Percentiles rank a stretch among this genome's conserved stretches.
Conservation (phyloP, 2,888 invertebrate species). For the Schizaphis graminum region DNA sequence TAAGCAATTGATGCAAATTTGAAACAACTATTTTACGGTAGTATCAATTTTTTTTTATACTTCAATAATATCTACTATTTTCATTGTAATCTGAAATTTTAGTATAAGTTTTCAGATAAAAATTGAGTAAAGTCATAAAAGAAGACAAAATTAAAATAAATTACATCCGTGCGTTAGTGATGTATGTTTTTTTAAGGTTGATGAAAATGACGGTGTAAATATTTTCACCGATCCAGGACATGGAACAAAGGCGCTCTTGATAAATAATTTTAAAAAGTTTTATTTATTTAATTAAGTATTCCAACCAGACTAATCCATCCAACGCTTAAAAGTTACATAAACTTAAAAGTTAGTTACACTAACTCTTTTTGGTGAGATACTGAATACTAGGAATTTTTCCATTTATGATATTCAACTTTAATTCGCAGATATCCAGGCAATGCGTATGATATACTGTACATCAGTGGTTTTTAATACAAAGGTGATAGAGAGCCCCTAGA, state of each 20-base stretch:
- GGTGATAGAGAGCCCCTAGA: no score
- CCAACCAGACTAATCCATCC: background rate
- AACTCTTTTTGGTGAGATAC: no score
- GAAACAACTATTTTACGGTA: constrained; percentile 1
- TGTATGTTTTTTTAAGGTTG: background rate
- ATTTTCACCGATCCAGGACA: background rate
- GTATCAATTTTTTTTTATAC: background rate
- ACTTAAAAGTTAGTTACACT: no score
- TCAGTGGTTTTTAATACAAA: no score
- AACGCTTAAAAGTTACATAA: background rate
- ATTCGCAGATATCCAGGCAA: no score
- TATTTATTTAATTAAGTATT: background rate
- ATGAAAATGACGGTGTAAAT: background rate
- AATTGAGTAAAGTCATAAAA: background rate
- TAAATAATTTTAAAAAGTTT: background rate
- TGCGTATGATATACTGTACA: no score
- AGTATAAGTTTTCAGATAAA: background rate
- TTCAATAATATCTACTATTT: background rate
- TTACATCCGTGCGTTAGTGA: background rate
- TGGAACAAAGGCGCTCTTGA: background rate
- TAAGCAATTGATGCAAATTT: background rate
- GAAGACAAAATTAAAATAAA: background rate
- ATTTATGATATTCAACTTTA: no score
- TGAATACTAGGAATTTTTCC: no score
- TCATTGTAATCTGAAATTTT: background rate